Base-by-base conservation (phyloP, 2,888 invertebrate species). In the Rutpela maculata region DNA sequence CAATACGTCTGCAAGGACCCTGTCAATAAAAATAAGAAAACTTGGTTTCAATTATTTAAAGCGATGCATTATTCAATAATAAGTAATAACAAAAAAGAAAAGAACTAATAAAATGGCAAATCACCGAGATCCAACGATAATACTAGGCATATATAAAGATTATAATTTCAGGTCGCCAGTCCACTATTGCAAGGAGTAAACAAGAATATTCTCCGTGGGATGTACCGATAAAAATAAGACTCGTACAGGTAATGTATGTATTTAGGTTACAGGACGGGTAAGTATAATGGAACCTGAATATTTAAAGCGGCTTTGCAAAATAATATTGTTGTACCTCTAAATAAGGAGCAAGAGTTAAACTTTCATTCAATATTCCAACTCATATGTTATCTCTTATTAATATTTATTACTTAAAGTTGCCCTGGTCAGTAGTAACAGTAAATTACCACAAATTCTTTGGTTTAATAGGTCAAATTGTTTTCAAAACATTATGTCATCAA, bases 241-340 rank as follows among this genome's bases (percentile, higher is more conserved):
- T 65, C n/a, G 43, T 43, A 38, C 18, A 17, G 11, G n/a, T 65
- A 65, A 65, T 65, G 17, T n/a, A 65, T 65, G 65, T 65, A 65
- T 65, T 18, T 43, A 19, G 38, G 65, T 19, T 65, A 65, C 10
- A 65, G 10, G 19, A 65, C 7, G 1, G 6, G 15, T 15, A 50
- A 50, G 6, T 15, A 6, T 15, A 50, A n/a, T n/a, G n/a, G 50
- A 1, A 50, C 5, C 50, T 15, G n/a, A 17, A 50, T 50, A 17
- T 50, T n/a, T 50, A 0, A 50, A 50, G 15, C 6, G n/a, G n/a
- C 50, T n/a, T 50, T n/a, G 50, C 50, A 50, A 50, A 50, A 50
- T n/a, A 50, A 50, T 1, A 43, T 15, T 43, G 43, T 12, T 43
- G 11, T 43, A 43, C 43, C 11, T 43, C 43, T 43, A 43, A 43